Conservation (phyloP, 2,888 invertebrate genomes). For the Stramonita haemastoma region DNA sequence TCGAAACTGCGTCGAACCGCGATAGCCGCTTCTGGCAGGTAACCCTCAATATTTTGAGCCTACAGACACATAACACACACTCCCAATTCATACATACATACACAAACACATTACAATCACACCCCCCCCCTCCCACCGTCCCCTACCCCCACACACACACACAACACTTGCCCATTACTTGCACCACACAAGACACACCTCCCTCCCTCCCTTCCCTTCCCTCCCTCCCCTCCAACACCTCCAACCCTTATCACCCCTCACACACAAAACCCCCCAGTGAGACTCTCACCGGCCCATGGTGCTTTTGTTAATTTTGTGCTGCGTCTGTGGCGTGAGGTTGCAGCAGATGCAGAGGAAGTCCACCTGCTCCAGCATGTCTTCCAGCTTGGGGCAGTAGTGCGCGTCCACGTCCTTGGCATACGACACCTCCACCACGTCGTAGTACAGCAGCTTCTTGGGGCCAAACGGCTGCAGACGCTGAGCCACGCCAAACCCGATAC, state of each 20-base stretch:
- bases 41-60: too few relatives aligned
- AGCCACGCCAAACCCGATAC: slow-evolving; percentile 74
- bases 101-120: too few relatives aligned
- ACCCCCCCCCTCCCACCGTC: too few relatives aligned
- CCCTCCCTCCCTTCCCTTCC: neutral
- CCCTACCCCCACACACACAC: too few relatives aligned
- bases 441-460: slow-evolving; percentile 29
- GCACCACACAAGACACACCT: too few relatives aligned
- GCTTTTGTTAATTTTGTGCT: slow-evolving; percentile 7
- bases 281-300: neutral
- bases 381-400: neutral
- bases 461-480: slow-evolving; percentile 67
- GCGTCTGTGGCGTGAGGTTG: slow-evolving; percentile 47
- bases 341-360: slow-evolving; percentile 51
- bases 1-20: too few relatives aligned
- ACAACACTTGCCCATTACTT: too few relatives aligned
- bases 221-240: neutral
- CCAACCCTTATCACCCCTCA: neutral
- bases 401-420: slow-evolving; percentile 33
- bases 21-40: too few relatives aligned
- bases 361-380: slow-evolving; percentile 38
- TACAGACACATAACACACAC: too few relatives aligned
- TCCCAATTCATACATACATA: too few relatives aligned
- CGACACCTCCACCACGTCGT: slow-evolving; percentile 37
- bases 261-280: neutral